phyloP scores from a whole-genome alignment of 2,888 invertebrate genomes.

The Arrhopalites spinosus region DNA sequence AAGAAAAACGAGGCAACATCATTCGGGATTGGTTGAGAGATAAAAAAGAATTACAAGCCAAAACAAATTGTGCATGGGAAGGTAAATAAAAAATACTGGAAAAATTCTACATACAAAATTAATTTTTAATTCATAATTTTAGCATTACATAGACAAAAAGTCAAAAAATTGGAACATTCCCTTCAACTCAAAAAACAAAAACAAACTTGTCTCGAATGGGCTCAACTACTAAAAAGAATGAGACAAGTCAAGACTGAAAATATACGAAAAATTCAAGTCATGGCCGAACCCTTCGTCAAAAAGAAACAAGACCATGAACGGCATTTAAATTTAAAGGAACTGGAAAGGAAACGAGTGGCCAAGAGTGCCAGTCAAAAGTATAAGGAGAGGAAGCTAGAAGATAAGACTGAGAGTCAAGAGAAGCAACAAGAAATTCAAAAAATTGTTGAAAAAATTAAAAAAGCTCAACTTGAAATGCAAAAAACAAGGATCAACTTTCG shows the following conservation, averaged over 20 bases:
- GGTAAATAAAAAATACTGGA: too few species aligned
- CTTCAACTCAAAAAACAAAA: slow-evolving; percentile 42
- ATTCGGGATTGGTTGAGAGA: slow-evolving; percentile 50
- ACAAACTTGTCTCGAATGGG: slow-evolving; percentile 49
- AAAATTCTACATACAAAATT: too few species aligned
- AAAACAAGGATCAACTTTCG: slow-evolving; percentile 45
- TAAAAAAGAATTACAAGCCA: slow-evolving; percentile 47
- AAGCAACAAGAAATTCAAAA: slow-evolving; percentile 25
- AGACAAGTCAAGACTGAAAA: slow-evolving; percentile 42
- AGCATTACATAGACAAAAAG: slow-evolving; percentile 39
- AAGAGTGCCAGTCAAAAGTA: neutral
- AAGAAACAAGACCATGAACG: slow-evolving; percentile 11
- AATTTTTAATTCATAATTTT: too few species aligned
- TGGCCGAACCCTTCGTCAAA: slow-evolving; percentile 43
- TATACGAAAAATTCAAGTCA: slow-evolving; percentile 37
- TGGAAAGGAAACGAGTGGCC: neutral
- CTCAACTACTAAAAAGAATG: slow-evolving; percentile 41
- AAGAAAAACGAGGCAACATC: slow-evolving; percentile 46
- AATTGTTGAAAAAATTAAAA: slow-evolving; percentile 15
- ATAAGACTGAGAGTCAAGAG: neutral
- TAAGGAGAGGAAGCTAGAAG: slow-evolving; percentile 4
- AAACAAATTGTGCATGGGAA: slow-evolving; percentile 48
- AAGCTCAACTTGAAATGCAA: slow-evolving; percentile 14
- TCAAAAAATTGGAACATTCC: slow-evolving; percentile 33
- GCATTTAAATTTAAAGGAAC: neutral